Percentiles rank a stretch among this genome's conserved stretches.
Evolutionary conservation across 2,113 vertebrate genomes (phyloP).

Genomic region (Phoenicopterus ruber): DNA sequence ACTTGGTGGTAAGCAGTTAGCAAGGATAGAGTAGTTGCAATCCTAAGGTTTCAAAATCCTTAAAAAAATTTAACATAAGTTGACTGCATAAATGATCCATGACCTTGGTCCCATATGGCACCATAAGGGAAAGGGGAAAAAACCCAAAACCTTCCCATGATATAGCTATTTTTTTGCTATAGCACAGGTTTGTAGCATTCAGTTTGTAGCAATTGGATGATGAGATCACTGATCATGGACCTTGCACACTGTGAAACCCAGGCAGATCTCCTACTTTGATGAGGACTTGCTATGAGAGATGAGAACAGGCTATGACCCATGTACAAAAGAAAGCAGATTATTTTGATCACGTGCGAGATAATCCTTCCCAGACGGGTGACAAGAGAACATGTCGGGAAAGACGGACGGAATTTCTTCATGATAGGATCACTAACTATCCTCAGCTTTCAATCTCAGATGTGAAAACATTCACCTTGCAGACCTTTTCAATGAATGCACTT

Average conservation of each 20-base stretch:
- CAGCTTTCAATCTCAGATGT: background rate
- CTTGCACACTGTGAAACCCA: background rate
- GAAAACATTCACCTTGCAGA: slow-evolving; percentile 20
- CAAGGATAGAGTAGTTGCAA: background rate
- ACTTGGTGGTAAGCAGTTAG: background rate
- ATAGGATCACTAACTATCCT: background rate
- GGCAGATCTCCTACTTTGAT: background rate
- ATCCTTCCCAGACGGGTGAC: background rate
- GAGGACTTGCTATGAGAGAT: background rate
- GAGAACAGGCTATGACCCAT: background rate
- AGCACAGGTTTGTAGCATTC: background rate
- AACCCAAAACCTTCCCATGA: background rate
- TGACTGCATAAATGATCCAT: background rate
- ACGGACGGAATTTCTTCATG: background rate
- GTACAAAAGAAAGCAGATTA: background rate
- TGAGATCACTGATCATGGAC: background rate
- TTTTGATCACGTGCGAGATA: background rate
- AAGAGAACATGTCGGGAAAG: background rate
- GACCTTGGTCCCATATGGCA: background rate
- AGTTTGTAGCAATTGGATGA: background rate
- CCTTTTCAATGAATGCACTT: background rate
- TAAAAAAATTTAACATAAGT: background rate
- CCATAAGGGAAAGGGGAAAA: background rate
- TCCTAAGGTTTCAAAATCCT: background rate
- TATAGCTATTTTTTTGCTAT: background rate